Evolutionary conservation across 2,888 invertebrate genomes (phyloP), one percentile per base, ranked within the genome.

Genomic region (Ochropleura plecta): DNA sequence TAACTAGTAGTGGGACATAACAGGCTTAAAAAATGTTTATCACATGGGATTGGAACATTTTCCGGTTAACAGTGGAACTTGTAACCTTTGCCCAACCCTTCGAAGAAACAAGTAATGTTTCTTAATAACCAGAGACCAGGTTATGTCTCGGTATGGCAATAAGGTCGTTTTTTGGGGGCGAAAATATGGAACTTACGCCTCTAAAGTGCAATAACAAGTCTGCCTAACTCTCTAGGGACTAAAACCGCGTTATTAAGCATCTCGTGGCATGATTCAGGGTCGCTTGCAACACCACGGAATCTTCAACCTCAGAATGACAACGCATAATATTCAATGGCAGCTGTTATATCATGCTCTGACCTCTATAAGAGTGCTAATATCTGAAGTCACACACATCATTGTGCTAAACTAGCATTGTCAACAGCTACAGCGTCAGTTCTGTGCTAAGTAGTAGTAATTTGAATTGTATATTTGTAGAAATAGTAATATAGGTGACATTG

Each of bases 281-380:
- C 18, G 7, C n/a, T 53, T 65, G 9, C 2, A 68, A 60, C 30
- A 51, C 18, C 20, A 30, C 18, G 6, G 14, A 18, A 55, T 59
- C 14, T 70, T 67, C 63, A 18, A 12, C 51, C 46, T 62, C 70
- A 70, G 68, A 71, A 71, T 81, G 82, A 82, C 77, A 57, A 46
- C 0, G 78, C 82, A 82, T 30, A 48, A 65, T 59, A 53, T 65
- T 64, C 57, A 57, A 73, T 73, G 51, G 40, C 64, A 65, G 9
- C 8, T 67, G 53, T 79, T 83, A 81, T 81, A 79, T 74, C 73
- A 84, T 12, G 14, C 9, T 49, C 20, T 65, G 87, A 78, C 87
- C 88, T 86, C 76, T 44, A 71, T 70, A 53, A 30, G 42, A 20
- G 76, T 87, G 87, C 71, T 88, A 87, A 88, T 69, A 72, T 10